Percentiles rank a stretch among this genome's conserved stretches.
These are phyloP conservation scores for Cyclura pinguis DNA, from an alignment of 2,797 vertebrate species.

Conservation along the genomic window DNA sequence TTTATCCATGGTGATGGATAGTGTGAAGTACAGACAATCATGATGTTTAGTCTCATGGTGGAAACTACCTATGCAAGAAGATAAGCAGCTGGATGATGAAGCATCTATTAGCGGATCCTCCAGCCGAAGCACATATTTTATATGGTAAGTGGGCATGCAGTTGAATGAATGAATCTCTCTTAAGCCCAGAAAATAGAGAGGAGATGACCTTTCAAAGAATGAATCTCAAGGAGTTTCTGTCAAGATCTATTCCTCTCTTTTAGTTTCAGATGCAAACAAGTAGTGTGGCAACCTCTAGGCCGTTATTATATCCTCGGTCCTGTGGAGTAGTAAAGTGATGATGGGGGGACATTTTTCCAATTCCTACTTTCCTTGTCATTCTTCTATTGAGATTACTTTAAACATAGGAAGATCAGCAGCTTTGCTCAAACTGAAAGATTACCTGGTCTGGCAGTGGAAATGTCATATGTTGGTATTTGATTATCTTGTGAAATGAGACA, in stretches of 20 bases:
- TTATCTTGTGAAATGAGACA: not conserved
- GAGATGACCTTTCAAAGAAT: slow-evolving; percentile 67
- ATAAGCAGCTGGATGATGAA: slow-evolving; percentile 72
- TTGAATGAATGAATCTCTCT: slow-evolving; percentile 57
- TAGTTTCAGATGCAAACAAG: slow-evolving; percentile 18
- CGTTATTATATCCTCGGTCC: slow-evolving; percentile 4
- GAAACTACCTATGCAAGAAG: slow-evolving; percentile 60
- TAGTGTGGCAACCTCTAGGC: not conserved
- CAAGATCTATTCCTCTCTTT: slow-evolving; percentile 64
- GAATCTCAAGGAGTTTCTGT: slow-evolving; percentile 54
- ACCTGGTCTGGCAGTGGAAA: not conserved
- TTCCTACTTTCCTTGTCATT: not conserved
- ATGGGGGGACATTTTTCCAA: not conserved
- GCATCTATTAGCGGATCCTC: slow-evolving; percentile 61
- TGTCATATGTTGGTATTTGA: accelerated
- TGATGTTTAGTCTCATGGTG: slow-evolving; percentile 59
- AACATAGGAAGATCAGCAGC: not conserved
- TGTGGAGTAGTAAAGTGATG: not conserved
- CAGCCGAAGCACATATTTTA: slow-evolving; percentile 67
- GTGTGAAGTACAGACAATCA: slow-evolving; percentile 42
- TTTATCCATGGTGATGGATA: slow-evolving; percentile 66
- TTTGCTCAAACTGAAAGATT: not conserved
- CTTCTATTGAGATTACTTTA: not conserved
- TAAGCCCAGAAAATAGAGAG: slow-evolving; percentile 63
- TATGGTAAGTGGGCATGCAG: slow-evolving; percentile 50